Base-by-base conservation (phyloP, 2,113 vertebrate genomes). In the Sclerurus mexicanus region DNA sequence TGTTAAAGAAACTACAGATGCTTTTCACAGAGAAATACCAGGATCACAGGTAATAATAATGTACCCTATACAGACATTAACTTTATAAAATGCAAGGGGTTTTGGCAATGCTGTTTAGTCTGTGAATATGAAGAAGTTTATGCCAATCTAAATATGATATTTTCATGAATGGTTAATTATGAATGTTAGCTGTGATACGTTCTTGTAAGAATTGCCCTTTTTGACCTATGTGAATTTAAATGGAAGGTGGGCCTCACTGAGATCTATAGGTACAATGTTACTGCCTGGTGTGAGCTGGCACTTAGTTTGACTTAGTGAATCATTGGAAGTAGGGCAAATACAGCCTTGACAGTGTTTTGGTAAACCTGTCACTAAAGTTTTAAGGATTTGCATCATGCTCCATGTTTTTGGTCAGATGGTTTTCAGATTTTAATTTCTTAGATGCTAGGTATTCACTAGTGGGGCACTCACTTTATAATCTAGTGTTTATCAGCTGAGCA, bases 21-120 rank as follows among this genome's bases (percentile, higher is more conserved):
- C 97, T 77, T 99, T 99, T 95, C 99, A 99, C 96, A 97, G 46
- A 92, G 98, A 99, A 97, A 99, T 99, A 90, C 98, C 98, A 46
- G 99, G 99, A 52, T 99, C 99, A 64, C 99, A 99, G 99, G 99
- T 99, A 94, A 94, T 84, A 80, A 89, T 80, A 50, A 72, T 31
- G 42, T 74, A 33, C 66, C 63, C 83, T 24, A 10, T 44, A 25
- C 3, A 62, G 89, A 68, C 21, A 53, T 31, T n/a, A 62, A 42
- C 37, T 58, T 49, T 52, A 35, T 31, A 22, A 93, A 77, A 55
- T 67, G 27, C 39, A 56, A 31, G 21, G 21, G 40, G 7, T 85
- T 94, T 44, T 46, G n/a, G 46, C 47, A 85, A 27, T 44, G 21
- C 46, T 81, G 20, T 80, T 83, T 52, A 71, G 35, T n/a, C 25